Conservation (phyloP, 1,140 invertebrate species). For the Heliconius nattereri region DNA sequence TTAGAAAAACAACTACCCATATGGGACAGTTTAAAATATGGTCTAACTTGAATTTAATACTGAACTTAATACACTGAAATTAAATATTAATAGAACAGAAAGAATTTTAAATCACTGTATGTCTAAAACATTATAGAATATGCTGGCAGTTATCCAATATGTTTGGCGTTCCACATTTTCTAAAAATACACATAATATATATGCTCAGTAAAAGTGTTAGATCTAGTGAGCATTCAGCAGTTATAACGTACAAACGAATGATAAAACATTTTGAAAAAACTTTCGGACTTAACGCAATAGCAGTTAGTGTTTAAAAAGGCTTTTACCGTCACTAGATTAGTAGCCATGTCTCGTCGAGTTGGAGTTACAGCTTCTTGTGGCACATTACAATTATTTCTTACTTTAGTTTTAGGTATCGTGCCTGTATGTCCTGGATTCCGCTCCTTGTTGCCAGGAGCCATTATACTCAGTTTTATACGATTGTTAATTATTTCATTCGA, state of each 20-base stretch:
- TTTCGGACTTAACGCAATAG: not conserved
- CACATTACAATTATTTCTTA: slow-evolving; percentile 78
- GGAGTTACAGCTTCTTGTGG: slow-evolving; percentile 80
- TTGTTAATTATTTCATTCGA: slow-evolving; percentile 38
- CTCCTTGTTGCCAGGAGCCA: slow-evolving; percentile 78
- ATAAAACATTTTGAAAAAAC: not conserved
- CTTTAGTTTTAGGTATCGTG: slow-evolving; percentile 79
- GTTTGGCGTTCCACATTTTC: slow-evolving; percentile 56
- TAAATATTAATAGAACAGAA: slow-evolving; percentile 45
- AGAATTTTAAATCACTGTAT: slow-evolving; percentile 38
- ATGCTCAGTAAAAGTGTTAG: slow-evolving; percentile 63
- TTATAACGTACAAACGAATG: slow-evolving; percentile 7
- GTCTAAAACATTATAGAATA: slow-evolving; percentile 45
- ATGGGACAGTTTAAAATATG: slow-evolving; percentile 43
- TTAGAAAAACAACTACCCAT: slow-evolving; percentile 78
- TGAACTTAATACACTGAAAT: slow-evolving; percentile 36
- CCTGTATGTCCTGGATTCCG: slow-evolving; percentile 75
- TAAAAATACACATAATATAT: slow-evolving; percentile 66
- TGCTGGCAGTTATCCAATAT: slow-evolving; percentile 67
- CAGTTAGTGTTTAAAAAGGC: not conserved
- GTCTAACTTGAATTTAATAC: slow-evolving; percentile 34
- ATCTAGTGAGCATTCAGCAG: slow-evolving; percentile 28
- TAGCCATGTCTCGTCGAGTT: slow-evolving; percentile 78
- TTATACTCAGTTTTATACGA: slow-evolving; percentile 52
- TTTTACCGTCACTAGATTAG: slow-evolving; percentile 75